These are phyloP conservation scores for Barypeithes pellucidus DNA, from an alignment of 2,888 invertebrate species.

Conservation along the genomic window DNA sequence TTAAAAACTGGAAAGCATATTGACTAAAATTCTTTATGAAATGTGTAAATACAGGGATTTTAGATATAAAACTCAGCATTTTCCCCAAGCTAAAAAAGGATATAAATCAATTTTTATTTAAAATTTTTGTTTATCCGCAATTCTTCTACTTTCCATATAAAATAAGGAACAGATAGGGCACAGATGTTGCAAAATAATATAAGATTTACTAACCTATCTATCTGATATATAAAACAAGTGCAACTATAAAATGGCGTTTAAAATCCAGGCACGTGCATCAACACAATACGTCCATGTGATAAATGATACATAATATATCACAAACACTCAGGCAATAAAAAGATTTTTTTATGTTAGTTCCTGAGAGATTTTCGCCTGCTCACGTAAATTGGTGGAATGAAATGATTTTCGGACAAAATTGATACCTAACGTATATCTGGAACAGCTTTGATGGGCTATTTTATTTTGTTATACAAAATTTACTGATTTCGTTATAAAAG, in stretches of 20 bases:
- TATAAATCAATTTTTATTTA: neutral
- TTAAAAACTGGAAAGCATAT: too few relatives aligned
- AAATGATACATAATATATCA: conserved; percentile 42
- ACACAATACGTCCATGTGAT: conserved; percentile 37
- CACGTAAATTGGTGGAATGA: conserved; percentile 16
- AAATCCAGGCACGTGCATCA: conserved; percentile 38
- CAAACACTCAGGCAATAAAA: conserved; percentile 45
- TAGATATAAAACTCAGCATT: neutral
- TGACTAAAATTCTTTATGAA: too few relatives aligned
- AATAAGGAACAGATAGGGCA: neutral
- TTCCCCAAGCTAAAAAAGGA: too few relatives aligned
- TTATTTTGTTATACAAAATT: conserved; percentile 10
- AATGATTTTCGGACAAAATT: conserved; percentile 21
- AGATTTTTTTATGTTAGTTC: conserved; percentile 45
- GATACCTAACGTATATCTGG: conserved; percentile 7
- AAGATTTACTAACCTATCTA: conserved; percentile 16
- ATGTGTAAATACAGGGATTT: neutral
- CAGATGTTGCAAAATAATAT: conserved; percentile 7
- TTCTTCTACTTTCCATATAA: neutral
- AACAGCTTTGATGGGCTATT: conserved; percentile 2
- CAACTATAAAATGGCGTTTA: conserved; percentile 35
- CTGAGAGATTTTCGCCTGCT: conserved; percentile 32
- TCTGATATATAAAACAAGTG: conserved; percentile 34
- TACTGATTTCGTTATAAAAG: neutral
- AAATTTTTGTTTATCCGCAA: neutral